These are phyloP conservation scores for Xenopus borealis DNA, from an alignment of 2,113 vertebrate species.

Conservation along the genomic window DNA sequence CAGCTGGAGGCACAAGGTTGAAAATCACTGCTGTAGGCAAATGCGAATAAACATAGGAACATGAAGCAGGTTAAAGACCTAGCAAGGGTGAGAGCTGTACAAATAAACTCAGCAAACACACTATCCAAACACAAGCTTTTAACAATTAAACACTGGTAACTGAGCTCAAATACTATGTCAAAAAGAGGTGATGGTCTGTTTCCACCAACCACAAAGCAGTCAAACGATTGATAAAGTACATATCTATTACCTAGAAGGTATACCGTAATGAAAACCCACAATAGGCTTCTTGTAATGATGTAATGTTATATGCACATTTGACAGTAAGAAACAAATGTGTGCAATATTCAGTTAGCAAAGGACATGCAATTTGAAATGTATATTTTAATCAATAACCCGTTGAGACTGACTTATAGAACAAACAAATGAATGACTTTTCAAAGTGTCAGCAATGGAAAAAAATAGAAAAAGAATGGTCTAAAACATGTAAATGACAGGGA, in stretches of 20 bases:
- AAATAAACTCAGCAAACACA: slow-evolving; percentile 17
- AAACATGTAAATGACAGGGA: slow-evolving; percentile 11
- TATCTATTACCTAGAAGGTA: slow-evolving; percentile 38
- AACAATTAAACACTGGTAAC: slow-evolving; percentile 35
- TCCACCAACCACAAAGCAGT: slow-evolving; percentile 35
- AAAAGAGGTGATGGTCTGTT: slow-evolving; percentile 23
- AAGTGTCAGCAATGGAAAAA: neutral
- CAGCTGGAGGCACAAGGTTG: too few relatives aligned
- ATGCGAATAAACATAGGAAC: neutral
- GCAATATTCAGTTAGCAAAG: slow-evolving; percentile 39
- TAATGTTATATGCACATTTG: slow-evolving; percentile 43
- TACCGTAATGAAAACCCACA: slow-evolving; percentile 41
- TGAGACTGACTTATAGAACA: slow-evolving; percentile 21
- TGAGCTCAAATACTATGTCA: slow-evolving; percentile 34
- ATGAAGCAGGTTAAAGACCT: neutral
- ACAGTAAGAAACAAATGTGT: slow-evolving; percentile 41
- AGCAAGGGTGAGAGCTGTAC: neutral
- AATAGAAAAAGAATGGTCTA: neutral
- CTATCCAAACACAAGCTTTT: neutral
- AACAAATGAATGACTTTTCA: slow-evolving; percentile 31
- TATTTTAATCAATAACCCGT: slow-evolving; percentile 43
- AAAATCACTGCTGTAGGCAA: too few relatives aligned
- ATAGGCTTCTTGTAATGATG: slow-evolving; percentile 46
- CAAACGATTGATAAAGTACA: slow-evolving; percentile 30
- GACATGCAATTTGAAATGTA: slow-evolving; percentile 42